Evolutionary conservation across 1,140 invertebrate species (phyloP).

Genomic region (Phymastichus coffea): DNA sequence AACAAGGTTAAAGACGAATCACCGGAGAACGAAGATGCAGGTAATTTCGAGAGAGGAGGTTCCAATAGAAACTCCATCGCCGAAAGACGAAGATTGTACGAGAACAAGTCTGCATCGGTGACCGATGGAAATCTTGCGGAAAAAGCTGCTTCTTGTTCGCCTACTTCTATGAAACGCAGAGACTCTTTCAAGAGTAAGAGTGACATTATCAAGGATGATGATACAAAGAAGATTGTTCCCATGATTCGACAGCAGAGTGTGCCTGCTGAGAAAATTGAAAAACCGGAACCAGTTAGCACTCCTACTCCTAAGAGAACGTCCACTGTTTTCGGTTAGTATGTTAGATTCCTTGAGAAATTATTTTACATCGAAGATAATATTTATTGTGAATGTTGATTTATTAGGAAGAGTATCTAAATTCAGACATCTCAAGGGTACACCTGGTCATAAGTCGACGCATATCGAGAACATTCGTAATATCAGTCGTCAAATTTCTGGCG

Average conservation of each 20-base stretch:
- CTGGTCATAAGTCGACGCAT: conserved; percentile 85
- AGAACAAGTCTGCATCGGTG: conserved; percentile 65
- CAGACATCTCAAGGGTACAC: conserved; percentile 86
- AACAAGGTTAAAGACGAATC: conserved; percentile 55
- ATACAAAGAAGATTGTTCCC: conserved; percentile 57
- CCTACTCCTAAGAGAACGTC: conserved; percentile 75
- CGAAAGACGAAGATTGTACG: conserved; percentile 74
- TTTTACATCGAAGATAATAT: conserved; percentile 5
- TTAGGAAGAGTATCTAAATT: conserved; percentile 88
- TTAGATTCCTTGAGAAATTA: background rate
- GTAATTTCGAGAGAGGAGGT: conserved; percentile 59
- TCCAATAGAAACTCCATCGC: conserved; percentile 72
- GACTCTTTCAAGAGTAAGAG: conserved; percentile 63
- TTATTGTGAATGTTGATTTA: conserved; percentile 35
- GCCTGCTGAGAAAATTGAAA: conserved; percentile 54
- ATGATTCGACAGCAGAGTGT: conserved; percentile 58
- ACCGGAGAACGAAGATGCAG: conserved; percentile 50
- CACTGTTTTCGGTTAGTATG: conserved; percentile 74
- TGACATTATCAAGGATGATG: conserved; percentile 60
- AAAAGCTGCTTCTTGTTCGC: conserved; percentile 64
- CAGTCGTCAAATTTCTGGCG: conserved; percentile 86
- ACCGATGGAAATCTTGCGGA: conserved; percentile 62
- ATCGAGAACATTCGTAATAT: conserved; percentile 91
- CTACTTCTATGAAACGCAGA: conserved; percentile 66
- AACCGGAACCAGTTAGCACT: conserved; percentile 52